These are phyloP conservation scores for Montifringilla adamsi DNA, from an alignment of 2,113 vertebrate species.

Conservation along the genomic window DNA sequence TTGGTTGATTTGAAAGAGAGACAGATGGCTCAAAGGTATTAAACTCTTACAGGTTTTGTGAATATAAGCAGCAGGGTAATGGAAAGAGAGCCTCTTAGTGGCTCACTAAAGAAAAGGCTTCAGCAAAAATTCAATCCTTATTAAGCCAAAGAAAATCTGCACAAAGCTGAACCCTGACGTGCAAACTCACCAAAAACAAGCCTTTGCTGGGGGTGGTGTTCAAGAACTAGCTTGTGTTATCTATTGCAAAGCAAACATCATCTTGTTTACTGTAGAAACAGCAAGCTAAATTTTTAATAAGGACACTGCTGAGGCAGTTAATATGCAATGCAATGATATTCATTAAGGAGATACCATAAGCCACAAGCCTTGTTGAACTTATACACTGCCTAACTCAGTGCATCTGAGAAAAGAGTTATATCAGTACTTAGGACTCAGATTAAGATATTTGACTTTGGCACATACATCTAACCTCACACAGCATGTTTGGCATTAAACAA, in stretches of 20 bases:
- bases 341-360: background rate
- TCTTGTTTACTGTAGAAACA: conserved; percentile 22
- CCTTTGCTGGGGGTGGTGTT: background rate
- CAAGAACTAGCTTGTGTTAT: background rate
- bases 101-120: conserved; percentile 53
- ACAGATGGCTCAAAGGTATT: conserved; percentile 59
- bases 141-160: conserved; percentile 27
- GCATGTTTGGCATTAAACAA: conserved; percentile 8
- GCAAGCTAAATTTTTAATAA: conserved; percentile 30
- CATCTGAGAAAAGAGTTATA: background rate
- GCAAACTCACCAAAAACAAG: conserved; percentile 5
- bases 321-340: background rate
- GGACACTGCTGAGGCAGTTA: background rate
- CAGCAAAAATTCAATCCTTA: background rate
- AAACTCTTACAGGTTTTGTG: conserved; percentile 32
- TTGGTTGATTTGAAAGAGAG: conserved; percentile 12
- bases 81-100: conserved; percentile 69
- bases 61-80: conserved; percentile 52
- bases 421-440: background rate
- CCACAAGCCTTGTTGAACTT: background rate
- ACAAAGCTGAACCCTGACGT: background rate
- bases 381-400: background rate
- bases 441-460: conserved; percentile 15
- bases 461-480: background rate
- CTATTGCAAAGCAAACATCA: conserved; percentile 1